phyloP scores from a whole-genome alignment of 2,797 vertebrate genomes.

The Dendrocincla tyrannina region DNA sequence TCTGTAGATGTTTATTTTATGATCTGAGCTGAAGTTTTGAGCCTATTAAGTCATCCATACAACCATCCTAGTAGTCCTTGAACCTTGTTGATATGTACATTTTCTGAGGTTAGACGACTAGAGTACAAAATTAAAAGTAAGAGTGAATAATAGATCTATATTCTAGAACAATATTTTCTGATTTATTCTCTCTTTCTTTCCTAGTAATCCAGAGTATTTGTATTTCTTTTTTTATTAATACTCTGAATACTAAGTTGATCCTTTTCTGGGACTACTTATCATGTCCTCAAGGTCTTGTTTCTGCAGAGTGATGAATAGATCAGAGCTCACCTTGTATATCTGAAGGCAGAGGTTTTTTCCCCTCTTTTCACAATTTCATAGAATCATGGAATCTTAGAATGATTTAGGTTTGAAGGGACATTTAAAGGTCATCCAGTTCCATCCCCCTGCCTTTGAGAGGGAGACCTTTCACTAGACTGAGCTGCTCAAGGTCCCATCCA shows the following conservation, averaged over 20 bases:
- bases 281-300: not conserved
- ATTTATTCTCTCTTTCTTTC: not conserved
- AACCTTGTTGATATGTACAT: not conserved
- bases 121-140: not conserved
- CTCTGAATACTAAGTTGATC: not conserved
- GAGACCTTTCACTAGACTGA: not conserved
- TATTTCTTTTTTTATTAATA: not conserved
- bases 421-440: not conserved
- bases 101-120: not conserved
- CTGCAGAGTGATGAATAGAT: not conserved
- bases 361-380: not conserved
- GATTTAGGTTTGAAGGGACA: not conserved
- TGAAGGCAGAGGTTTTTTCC: not conserved
- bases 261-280: not conserved
- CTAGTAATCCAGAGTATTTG: not conserved
- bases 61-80: not conserved
- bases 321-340: not conserved
- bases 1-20: not conserved
- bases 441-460: accelerated
- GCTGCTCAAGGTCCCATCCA: not conserved
- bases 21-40: not conserved
- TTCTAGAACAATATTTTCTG: not conserved
- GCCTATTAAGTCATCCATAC: not conserved
- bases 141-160: not conserved
- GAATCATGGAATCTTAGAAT: not conserved